Percentiles rank a stretch among this genome's conserved stretches.
These are phyloP conservation scores for Dendrolimus houi DNA, from an alignment of 2,888 invertebrate genomes.

Conservation along the genomic window DNA sequence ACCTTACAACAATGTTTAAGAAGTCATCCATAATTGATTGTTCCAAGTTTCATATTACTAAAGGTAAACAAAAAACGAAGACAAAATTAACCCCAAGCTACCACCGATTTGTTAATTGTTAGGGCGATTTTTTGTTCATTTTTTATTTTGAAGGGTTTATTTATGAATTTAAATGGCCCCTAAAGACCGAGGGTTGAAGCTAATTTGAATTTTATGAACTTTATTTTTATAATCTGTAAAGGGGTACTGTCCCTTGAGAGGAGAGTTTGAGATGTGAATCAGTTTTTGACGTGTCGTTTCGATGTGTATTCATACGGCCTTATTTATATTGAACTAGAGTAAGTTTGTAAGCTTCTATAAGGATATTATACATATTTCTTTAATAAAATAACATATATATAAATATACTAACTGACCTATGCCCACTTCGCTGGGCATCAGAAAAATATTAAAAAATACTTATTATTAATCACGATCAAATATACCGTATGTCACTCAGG, in stretches of 20 bases:
- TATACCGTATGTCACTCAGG: too few relatives aligned
- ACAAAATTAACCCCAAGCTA: conserved; percentile 64
- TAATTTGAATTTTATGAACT: conserved; percentile 72
- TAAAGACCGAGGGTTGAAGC: conserved; percentile 57
- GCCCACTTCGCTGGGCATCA: too few relatives aligned
- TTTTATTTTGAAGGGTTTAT: conserved; percentile 44
- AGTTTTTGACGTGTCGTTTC: conserved; percentile 16
- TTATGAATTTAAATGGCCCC: conserved; percentile 69
- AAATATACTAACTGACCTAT: too few relatives aligned
- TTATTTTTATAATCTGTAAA: conserved; percentile 53
- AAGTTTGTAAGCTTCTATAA: too few relatives aligned
- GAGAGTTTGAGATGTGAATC: conserved; percentile 9
- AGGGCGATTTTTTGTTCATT: conserved; percentile 47
- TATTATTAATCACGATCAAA: too few relatives aligned
- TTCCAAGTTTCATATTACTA: conserved; percentile 53
- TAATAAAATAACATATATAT: too few relatives aligned
- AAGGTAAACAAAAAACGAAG: conserved; percentile 30
- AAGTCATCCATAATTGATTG: conserved; percentile 56
- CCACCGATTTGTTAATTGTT: conserved; percentile 71
- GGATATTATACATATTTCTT: too few relatives aligned
- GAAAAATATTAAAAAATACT: too few relatives aligned
- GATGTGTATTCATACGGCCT: too few relatives aligned
- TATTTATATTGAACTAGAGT: too few relatives aligned
- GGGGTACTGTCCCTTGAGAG: conserved; percentile 42
- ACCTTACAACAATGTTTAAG: too few relatives aligned